Base-by-base conservation (phyloP, 2,797 vertebrate species). In the Acropternis orthonyx region DNA sequence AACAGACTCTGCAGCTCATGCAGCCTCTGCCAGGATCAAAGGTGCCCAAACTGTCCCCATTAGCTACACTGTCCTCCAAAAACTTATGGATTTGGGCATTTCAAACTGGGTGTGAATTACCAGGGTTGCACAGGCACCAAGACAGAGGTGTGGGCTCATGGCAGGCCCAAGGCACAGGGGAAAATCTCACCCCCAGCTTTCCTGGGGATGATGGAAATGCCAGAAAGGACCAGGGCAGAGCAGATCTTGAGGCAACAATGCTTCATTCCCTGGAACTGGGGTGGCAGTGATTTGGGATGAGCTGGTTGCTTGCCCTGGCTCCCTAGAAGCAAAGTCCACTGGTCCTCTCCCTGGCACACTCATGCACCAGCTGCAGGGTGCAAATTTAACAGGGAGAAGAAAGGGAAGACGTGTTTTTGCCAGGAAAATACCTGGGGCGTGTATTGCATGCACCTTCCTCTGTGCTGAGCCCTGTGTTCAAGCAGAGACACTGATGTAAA, bases 131-230 rank as follows among this genome's bases (percentile, higher is more conserved):
- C 1, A 1, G 14, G 36, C 48, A 73, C 24, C 1, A 2, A 37
- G 19, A 36, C 11, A 7, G 28, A 77, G 66, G 32, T 39, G 20
- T 0, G 1, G 12, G 28, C 3, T 0, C 3, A 1, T 1, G 2
- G 22, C 28, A 30, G 37, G 24, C 46, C 41, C 7, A 4, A 65
- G 59, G 46, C 36, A 48, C 1, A 0, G 14, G 23, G 23, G 20
- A 3, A 36, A 1, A 59, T 13, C 22, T 92, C 17, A 14, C 9
- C 9, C 7, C 1, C 27, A 34, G 30, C 14, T 92, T 86, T 84
- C 20, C 28, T 15, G 16, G 17, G 14, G 6, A 34, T 24, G 8
- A 46, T 54, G 22, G n/a, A 81, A 56, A 81, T 19, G 26, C 9
- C 63, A 69, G 43, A 48, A 82, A 69, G 24, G 12, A 46, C 8